Evolutionary conservation across 2,888 invertebrate genomes (phyloP).

Genomic region (Tiliacea aurago): DNA sequence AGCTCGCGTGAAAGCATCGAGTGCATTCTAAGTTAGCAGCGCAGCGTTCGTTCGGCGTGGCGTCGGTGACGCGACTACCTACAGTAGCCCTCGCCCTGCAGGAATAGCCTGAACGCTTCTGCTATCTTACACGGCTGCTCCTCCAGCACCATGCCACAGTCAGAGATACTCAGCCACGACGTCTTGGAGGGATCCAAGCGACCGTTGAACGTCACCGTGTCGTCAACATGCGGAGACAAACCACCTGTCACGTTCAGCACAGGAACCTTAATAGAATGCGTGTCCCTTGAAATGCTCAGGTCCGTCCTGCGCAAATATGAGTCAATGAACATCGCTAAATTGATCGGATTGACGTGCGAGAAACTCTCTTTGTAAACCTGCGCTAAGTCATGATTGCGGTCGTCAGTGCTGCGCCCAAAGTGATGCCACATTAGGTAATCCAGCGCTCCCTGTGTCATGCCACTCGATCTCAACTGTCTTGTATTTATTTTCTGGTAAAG

Average conservation of each 20-base stretch:
- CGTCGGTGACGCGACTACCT: slow-evolving; percentile 84
- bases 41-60: slow-evolving; percentile 73
- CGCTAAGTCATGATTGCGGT: slow-evolving; percentile 98
- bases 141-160: slow-evolving; percentile 99
- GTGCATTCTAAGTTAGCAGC: slow-evolving; percentile 85
- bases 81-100: slow-evolving; percentile 99
- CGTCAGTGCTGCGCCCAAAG: slow-evolving; percentile 97
- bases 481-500: slow-evolving; percentile 99
- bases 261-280: slow-evolving; percentile 94
- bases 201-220: slow-evolving; percentile 98
- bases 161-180: slow-evolving; percentile 99
- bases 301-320: slow-evolving; percentile 97
- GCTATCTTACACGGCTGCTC: slow-evolving; percentile 99
- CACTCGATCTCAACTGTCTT: slow-evolving; percentile 95
- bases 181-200: slow-evolving; percentile 98
- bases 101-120: slow-evolving; percentile 98
- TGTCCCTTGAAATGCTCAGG: slow-evolving; percentile 93
- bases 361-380: slow-evolving; percentile 98
- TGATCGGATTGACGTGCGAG: slow-evolving; percentile 97
- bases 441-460: slow-evolving; percentile 97
- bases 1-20: slow-evolving; percentile 89
- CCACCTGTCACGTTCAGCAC: slow-evolving; percentile 98
- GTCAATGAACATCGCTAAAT: slow-evolving; percentile 98
- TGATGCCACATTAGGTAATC: slow-evolving; percentile 99
- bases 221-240: slow-evolving; percentile 98